Evolutionary conservation across 1,140 invertebrate species (phyloP), one percentile per base, ranked within the genome.

Genomic region (Reticulitermes speratus): DNA sequence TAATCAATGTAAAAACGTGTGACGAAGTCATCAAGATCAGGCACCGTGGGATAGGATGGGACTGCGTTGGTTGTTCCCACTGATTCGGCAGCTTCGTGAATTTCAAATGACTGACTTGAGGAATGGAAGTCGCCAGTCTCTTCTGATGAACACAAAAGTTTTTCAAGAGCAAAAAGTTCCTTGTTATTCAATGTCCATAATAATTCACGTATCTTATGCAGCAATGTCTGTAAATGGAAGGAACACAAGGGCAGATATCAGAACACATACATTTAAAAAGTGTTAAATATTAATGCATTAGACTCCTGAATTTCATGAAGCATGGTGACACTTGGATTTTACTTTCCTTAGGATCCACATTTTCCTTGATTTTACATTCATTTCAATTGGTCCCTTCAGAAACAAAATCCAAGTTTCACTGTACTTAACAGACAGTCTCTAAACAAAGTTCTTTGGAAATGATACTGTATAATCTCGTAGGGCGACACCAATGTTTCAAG

Each of bases 101-200:
- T 52, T 48, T 52, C 52, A 32, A 84, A 25, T 25, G 45, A 45
- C 9, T 52, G 45, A 5, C 85, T n/a, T 16, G 30, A 21, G 21
- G 45, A n/a, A 21, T 75, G 65, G 19, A 44, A 82, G 44, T 92
- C 89, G 87, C 92, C 86, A 88, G 91, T 94, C 86, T 98, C 96
- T 89, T 98, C 97, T 88, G 96, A 96, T 87, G 97, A 98, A 90
- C 98, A 98, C 19, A 99, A 91, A 84, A 98, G 91, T 88, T 97
- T 96, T 90, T 99, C 97, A 52, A 99, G 90, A 87, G 96, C 95
- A 89, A 94, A 93, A 82, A 99, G 91, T 91, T 99, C 98, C 52
- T 94, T 93, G 69, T 95, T 94, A 88, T 95, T 96, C 87, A 99
- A 91, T 3, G 97, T 98, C 94, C 96, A 96, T 44, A 99, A 92